Evolutionary conservation across 2,113 vertebrate species (phyloP).

Genomic region (Rhinolophus sinicus): DNA sequence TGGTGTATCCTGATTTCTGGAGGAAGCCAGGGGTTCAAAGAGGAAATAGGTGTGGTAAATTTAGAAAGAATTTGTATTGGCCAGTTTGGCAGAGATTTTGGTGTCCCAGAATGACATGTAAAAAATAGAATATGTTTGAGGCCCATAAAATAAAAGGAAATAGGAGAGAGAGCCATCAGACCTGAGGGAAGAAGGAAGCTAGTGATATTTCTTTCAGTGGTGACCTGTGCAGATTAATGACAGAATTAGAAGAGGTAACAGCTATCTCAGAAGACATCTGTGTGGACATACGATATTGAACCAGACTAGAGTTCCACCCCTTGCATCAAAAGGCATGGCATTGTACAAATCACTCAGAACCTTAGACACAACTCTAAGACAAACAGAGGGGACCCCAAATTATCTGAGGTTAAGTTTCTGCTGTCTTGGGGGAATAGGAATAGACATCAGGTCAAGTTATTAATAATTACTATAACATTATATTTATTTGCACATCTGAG

Average conservation of each 20-base stretch:
- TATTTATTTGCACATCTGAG: constrained; percentile 1
- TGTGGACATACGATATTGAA: neutral
- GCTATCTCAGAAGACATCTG: neutral
- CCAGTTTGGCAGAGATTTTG: neutral
- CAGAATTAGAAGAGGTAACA: neutral
- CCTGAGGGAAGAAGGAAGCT: neutral
- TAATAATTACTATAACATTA: neutral
- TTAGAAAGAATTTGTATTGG: neutral
- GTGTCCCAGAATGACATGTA: neutral
- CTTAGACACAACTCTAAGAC: neutral
- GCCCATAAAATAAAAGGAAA: neutral
- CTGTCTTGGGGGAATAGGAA: neutral
- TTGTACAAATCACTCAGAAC: neutral
- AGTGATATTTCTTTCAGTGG: neutral
- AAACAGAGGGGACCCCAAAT: neutral
- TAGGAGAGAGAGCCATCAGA: neutral
- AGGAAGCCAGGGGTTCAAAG: neutral
- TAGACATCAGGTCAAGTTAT: neutral
- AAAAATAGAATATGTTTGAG: neutral
- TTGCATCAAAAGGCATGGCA: neutral
- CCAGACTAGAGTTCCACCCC: neutral
- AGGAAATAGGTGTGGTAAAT: neutral
- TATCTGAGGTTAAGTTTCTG: neutral
- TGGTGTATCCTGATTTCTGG: neutral
- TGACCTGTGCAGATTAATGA: neutral